Evolutionary conservation across 2,113 vertebrate genomes (phyloP), one percentile per base, ranked within the genome.

Genomic region (Falco punctatus): DNA sequence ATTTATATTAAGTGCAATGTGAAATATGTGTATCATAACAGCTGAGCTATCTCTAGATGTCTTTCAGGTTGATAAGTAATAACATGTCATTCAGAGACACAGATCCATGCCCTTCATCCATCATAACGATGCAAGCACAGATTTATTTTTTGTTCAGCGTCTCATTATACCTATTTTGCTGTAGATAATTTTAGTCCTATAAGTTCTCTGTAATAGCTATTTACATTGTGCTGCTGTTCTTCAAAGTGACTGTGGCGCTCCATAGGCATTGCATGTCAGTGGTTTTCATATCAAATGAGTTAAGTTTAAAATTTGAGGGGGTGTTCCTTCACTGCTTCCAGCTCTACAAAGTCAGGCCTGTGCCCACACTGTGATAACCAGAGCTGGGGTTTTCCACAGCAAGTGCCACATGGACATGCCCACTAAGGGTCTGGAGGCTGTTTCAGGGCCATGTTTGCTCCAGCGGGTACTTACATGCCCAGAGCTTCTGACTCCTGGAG

Each of bases 391-490:
- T n/a, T 89, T 54, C 18, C 38, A 65, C 17, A 74, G 15, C 12
- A 46, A 24, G 5, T 49, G 17, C 22, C 32, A 59, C 13, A 15
- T 4, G 5, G 57, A 71, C 0, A 0, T 51, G 16, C 13, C 35
- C 28, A 38, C 13, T 22, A 69, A 22, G 30, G 20, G 10, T 57
- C 49, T 65, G 66, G 20, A 46, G 33, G 24, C 27, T n/a, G 10
- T 35, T 40, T 61, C 30, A 64, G 70, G 18, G 17, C 16, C 5
- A 0, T 4, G 30, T 40, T 81, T 88, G 18, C 55, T 40, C 10
- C 40, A 55, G 13, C 0, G 0, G 10, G 38, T 27, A 26, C 30
- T 69, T 48, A 44, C 2, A 19, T 0, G 2, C 4, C 4, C 16
- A 27, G 54, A 65, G 17, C 27, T 85, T 81, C 61, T 84, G 33